phyloP scores from a whole-genome alignment of 2,888 invertebrate genomes.

The Ditula angustiorana region DNA sequence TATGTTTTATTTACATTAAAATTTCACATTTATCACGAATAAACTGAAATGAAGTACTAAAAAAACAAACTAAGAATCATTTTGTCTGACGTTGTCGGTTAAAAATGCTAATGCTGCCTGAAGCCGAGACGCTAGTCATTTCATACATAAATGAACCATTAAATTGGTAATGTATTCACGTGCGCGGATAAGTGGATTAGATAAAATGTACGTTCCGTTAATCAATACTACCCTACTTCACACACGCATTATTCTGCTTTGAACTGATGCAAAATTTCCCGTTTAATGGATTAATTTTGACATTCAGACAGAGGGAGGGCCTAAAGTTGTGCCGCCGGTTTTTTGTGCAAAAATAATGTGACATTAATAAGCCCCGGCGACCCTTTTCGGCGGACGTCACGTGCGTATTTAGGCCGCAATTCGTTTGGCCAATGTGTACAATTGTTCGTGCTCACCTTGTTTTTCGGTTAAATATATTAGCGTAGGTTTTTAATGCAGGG shows the following conservation, averaged over 20 bases:
- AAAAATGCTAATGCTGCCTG: no score
- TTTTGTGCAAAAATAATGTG: constrained; percentile 69
- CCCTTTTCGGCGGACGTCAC: constrained; percentile 64
- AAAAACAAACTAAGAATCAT: no score
- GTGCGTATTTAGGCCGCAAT: constrained; percentile 59
- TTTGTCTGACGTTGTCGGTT: no score
- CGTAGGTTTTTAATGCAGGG: not conserved
- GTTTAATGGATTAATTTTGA: constrained; percentile 66
- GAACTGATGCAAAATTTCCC: constrained; percentile 55
- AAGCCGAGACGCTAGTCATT: no score
- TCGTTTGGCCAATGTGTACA: constrained; percentile 45
- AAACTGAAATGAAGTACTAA: no score
- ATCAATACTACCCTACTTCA: constrained; percentile 34
- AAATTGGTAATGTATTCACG: not conserved
- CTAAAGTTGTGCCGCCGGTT: constrained; percentile 57
- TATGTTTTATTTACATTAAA: no score
- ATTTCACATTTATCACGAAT: no score
- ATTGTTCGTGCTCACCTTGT: constrained; percentile 31
- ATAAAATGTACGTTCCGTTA: constrained; percentile 17
- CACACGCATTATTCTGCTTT: constrained; percentile 41
- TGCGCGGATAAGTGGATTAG: constrained; percentile 8
- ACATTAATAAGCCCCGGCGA: constrained; percentile 73
- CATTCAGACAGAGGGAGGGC: constrained; percentile 70
- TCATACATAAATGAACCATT: not conserved
- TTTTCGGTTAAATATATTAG: constrained; percentile 36